Evolutionary conservation across 2,888 invertebrate genomes (phyloP).

Genomic region (Dione juno): DNA sequence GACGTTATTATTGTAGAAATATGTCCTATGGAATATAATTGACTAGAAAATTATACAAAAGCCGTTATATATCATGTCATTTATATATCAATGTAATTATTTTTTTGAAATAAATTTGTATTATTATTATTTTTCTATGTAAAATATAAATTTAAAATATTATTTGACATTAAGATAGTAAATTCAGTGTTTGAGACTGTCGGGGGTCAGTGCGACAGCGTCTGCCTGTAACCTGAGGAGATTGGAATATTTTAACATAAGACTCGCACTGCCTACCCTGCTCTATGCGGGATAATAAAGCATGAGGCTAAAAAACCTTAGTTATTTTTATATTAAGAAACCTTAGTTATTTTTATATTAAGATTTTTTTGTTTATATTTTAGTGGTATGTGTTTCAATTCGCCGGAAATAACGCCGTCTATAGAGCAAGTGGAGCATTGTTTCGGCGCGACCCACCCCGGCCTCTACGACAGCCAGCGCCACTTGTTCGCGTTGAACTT

Average conservation of each 20-base stretch:
- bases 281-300: no score
- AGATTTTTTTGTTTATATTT: conserved; percentile 28
- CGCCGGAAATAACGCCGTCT: conserved; percentile 96
- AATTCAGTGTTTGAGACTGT: background rate
- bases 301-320: no score
- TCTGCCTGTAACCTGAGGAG: background rate
- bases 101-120: no score
- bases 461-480: conserved; percentile 97
- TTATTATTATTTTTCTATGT: no score
- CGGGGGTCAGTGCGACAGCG: background rate
- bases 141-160: background rate
- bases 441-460: conserved; percentile 99
- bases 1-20: no score
- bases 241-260: background rate
- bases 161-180: no score
- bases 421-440: conserved; percentile 99
- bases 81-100: no score
- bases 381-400: conserved; percentile 93
- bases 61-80: no score
- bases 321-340: no score
- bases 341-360: background rate
- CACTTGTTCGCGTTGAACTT: conserved; percentile 98
- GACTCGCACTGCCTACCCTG: background rate
- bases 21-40: no score
- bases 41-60: no score